Evolutionary conservation across 2,113 vertebrate genomes (phyloP), one percentile per base, ranked within the genome.

Genomic region (Platysternon megacephalum): DNA sequence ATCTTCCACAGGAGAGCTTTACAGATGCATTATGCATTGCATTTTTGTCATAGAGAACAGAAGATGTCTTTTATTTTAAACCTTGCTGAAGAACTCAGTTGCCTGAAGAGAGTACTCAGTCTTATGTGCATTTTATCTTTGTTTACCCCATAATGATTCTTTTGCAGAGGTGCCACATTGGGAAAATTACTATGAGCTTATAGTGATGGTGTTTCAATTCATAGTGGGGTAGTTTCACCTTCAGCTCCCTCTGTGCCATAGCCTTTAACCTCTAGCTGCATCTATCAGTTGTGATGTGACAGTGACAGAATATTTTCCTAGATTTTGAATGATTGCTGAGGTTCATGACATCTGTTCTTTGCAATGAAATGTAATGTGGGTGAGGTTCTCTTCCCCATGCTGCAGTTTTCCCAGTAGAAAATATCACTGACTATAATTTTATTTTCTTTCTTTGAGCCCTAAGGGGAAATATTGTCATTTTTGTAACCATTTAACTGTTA

Each of bases 201-300:
- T 96, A 86, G 87, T 85, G 46, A 92, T 89, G 85, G 86, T 89
- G 51, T 96, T 95, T 92, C 85, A 92, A 92, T 97, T 97, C 95
- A 93, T 83, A 44, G 85, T 97, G 94, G 85, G 81, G 44, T 87
- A 90, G 94, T 93, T 97, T 98, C 98, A 98, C 97, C 97, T 98
- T 98, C 97, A 95, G 68, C 93, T 97, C 98, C 98, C 98, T 98
- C 94, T 97, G 97, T 96, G 95, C 86, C 82, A 72, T 98, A 98
- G 98, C 99, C 99, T 99, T 98, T 98, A 96, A 98, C 99, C 98
- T 95, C 90, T 87, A 94, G 90, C 98, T 94, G 97, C 98, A 99
- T 99, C 98, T 98, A 98, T 99, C 99, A 99, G 52, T 87, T 84
- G 92, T 97, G 97, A 97, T 97, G 97, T 98, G 98, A 98, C 98